phyloP scores from a whole-genome alignment of 2,113 vertebrate genomes.

The Leucopternis melanops region DNA sequence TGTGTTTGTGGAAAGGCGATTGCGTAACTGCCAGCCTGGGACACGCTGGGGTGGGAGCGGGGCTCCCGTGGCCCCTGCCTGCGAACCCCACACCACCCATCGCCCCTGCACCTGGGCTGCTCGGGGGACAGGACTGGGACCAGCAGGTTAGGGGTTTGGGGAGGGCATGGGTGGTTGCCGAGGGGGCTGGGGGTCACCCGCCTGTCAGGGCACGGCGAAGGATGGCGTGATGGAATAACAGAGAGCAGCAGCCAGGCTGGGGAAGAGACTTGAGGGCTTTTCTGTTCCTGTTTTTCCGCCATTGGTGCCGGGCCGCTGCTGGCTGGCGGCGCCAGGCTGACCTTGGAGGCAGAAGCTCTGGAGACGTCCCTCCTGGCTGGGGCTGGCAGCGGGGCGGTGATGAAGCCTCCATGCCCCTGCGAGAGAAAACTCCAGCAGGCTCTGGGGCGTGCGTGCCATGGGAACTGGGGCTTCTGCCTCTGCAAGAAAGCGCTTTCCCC shows the following conservation, averaged over 20 bases:
- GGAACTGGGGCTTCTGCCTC: not conserved
- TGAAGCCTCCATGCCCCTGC: too few species aligned
- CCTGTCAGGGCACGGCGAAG: not conserved
- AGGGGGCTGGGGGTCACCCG: not conserved
- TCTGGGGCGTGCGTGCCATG: rapidly evolving
- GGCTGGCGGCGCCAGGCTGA: not conserved
- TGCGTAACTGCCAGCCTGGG: not conserved
- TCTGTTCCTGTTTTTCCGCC: not conserved
- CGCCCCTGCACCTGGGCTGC: not conserved
- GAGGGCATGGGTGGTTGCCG: not conserved
- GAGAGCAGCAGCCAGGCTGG: not conserved
- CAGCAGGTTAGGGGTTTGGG: not conserved
- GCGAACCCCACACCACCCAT: too few species aligned
- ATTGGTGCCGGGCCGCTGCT: rapidly evolving
- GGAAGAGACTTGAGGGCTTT: not conserved
- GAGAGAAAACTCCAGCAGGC: not conserved
- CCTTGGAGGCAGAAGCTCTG: not conserved
- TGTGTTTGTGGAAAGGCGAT: not conserved
- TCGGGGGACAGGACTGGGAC: not conserved
- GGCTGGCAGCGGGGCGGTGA: not conserved
- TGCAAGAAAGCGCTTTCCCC: not conserved
- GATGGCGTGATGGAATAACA: not conserved
- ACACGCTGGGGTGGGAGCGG: not conserved
- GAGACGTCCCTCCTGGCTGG: not conserved
- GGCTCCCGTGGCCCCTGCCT: not conserved